Evolutionary conservation across 2,113 vertebrate genomes (phyloP).

Genomic region (Pygoscelis antarcticus): DNA sequence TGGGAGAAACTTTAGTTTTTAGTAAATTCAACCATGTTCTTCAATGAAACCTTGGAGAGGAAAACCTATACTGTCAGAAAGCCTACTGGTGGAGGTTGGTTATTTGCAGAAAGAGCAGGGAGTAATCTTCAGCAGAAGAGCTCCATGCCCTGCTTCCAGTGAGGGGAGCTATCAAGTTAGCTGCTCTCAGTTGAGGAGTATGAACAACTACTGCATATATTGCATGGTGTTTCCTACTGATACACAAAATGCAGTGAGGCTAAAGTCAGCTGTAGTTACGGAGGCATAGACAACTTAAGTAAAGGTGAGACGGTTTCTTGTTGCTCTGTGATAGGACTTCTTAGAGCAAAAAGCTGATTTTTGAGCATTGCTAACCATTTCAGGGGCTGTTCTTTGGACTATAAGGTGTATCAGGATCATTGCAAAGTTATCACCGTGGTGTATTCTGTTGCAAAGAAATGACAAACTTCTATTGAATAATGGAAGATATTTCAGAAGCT

Average conservation of each 20-base stretch:
- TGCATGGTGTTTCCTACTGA: neutral
- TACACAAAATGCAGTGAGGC: neutral
- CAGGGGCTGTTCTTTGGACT: neutral
- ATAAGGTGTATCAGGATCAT: neutral
- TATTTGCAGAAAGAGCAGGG: neutral
- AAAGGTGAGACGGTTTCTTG: neutral
- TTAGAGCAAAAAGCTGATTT: neutral
- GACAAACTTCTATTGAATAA: neutral
- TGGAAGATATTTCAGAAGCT: neutral
- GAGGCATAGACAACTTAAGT: neutral
- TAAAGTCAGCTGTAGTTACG: neutral
- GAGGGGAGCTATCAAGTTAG: neutral
- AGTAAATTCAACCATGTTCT: neutral
- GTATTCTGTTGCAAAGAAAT: neutral
- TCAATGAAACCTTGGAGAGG: neutral
- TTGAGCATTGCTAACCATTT: neutral
- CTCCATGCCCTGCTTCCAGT: rapidly evolving
- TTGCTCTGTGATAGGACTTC: neutral
- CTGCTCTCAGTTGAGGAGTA: neutral
- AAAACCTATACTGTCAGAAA: neutral
- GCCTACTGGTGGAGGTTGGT: neutral
- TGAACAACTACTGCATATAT: neutral
- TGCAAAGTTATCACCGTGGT: neutral
- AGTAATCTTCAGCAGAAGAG: neutral
- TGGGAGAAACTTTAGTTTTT: neutral